Evolutionary conservation across 2,888 invertebrate genomes (phyloP).

Genomic region (Hedya salicella): DNA sequence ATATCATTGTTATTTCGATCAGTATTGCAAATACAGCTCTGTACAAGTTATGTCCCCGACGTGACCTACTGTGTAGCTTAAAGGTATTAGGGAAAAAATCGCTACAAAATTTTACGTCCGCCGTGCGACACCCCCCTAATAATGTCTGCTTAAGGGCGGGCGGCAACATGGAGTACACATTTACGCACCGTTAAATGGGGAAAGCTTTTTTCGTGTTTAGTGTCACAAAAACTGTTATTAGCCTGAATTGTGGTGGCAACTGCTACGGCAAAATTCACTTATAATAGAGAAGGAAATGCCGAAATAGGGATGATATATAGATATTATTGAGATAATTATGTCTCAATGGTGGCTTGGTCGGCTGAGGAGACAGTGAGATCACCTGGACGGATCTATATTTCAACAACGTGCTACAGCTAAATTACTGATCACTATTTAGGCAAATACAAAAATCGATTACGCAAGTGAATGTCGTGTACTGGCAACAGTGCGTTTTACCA

Average conservation of each 20-base stretch:
- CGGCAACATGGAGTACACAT: conserved; percentile 83
- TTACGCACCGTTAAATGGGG: conserved; percentile 84
- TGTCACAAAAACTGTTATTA: conserved; percentile 85
- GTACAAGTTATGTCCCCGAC: conserved; percentile 69
- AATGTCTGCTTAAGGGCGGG: conserved; percentile 83
- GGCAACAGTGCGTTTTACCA: too few relatives aligned
- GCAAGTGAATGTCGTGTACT: too few relatives aligned
- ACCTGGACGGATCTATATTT: too few relatives aligned
- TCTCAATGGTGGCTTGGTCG: too few relatives aligned
- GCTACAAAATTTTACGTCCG: conserved; percentile 82
- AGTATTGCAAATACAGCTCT: conserved; percentile 54
- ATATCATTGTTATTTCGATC: conserved; percentile 17
- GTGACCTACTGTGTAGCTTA: conserved; percentile 74
- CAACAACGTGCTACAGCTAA: too few relatives aligned
- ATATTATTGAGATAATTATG: not conserved
- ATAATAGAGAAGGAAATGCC: conserved; percentile 36
- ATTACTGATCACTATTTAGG: too few relatives aligned
- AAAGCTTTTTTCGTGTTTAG: conserved; percentile 85
- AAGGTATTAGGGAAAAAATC: conserved; percentile 78
- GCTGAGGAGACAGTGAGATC: too few relatives aligned
- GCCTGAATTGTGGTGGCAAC: conserved; percentile 77
- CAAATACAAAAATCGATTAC: not conserved
- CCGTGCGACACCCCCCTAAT: conserved; percentile 79
- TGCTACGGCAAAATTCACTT: conserved; percentile 56
- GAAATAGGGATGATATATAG: conserved; percentile 20